Percentiles rank a stretch among this genome's conserved stretches.
These are phyloP conservation scores for Nasonia vitripennis DNA, from an alignment of 1,140 invertebrate species.

Conservation along the genomic window DNA sequence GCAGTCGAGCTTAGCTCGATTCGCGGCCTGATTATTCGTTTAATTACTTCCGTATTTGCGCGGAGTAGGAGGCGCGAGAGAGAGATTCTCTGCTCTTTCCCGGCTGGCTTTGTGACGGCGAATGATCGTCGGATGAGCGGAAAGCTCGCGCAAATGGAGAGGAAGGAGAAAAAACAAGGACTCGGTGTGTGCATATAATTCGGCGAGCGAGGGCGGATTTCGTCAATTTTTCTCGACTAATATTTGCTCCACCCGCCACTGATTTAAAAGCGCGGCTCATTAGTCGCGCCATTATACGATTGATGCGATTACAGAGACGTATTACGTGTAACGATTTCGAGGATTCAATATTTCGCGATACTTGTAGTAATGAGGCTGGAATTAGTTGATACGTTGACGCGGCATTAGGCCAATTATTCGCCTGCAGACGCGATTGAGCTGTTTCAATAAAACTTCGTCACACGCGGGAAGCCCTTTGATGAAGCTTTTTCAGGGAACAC, in stretches of 20 bases:
- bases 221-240: neutral
- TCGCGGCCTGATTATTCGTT: conserved; percentile 59
- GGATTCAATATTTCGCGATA: neutral
- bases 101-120: neutral
- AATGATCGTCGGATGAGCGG: conserved; percentile 2
- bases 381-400: neutral
- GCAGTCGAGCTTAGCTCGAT: conserved; percentile 49
- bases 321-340: neutral
- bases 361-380: neutral
- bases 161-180: neutral
- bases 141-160: neutral
- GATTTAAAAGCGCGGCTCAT: neutral
- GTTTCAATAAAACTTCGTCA: neutral
- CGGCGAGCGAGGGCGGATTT: neutral
- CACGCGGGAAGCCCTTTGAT: neutral
- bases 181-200: neutral
- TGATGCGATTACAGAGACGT: no score
- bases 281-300: neutral
- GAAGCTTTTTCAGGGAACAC: no score
- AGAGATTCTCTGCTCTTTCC: neutral
- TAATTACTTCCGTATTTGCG: conserved; percentile 62
- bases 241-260: neutral
- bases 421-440: neutral
- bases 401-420: neutral
- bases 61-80: neutral